These are phyloP conservation scores for Heliconius charithonia DNA, from an alignment of 2,888 invertebrate genomes.

Conservation along the genomic window DNA sequence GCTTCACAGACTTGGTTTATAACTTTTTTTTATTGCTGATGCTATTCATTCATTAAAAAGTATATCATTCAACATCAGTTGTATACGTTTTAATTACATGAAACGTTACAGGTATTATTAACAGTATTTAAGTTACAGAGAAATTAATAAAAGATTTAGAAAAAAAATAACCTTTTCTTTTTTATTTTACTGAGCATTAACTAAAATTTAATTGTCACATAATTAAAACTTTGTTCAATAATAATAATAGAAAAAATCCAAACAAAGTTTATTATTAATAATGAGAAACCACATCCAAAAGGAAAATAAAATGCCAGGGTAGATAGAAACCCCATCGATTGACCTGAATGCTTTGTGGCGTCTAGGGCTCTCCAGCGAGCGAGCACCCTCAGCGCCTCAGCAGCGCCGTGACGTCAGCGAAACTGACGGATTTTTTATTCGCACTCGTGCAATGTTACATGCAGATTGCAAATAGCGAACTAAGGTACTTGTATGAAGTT, in stretches of 20 bases:
- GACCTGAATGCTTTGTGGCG: conserved; percentile 60
- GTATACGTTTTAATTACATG: neutral
- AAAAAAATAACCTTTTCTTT: no score
- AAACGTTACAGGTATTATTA: neutral
- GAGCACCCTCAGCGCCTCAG: conserved; percentile 51
- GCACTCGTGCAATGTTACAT: conserved; percentile 33
- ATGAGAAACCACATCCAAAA: conserved; percentile 36
- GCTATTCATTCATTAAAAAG: neutral
- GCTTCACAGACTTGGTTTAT: no score
- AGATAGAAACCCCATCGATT: conserved; percentile 55
- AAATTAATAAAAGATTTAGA: no score
- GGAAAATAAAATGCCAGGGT: conserved; percentile 39
- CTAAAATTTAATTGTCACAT: neutral
- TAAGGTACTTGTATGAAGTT: conserved; percentile 7
- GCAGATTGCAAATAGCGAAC: conserved; percentile 16
- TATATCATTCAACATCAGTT: neutral
- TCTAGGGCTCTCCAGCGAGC: conserved; percentile 48
- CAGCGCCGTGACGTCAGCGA: conserved; percentile 49
- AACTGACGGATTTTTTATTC: conserved; percentile 42
- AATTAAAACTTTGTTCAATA: neutral
- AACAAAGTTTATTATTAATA: conserved; percentile 34
- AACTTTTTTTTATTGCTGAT: no score
- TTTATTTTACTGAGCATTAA: no score
- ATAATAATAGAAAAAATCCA: conserved; percentile 19
- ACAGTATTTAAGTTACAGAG: no score